Evolutionary conservation across 2,797 vertebrate species (phyloP), one percentile per base, ranked within the genome.

Genomic region (Pterois miles): DNA sequence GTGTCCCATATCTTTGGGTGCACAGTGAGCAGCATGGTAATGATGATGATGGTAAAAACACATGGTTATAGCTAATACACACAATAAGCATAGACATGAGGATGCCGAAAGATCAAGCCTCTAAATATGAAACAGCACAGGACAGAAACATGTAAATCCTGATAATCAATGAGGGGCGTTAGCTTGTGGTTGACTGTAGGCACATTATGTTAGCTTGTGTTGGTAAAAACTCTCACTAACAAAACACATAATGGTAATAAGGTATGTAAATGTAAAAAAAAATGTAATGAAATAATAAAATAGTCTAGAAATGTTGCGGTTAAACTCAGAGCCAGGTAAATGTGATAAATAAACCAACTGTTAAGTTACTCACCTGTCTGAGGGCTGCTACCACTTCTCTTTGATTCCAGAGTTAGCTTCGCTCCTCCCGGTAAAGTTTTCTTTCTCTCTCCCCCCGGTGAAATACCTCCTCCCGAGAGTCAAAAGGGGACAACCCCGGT

Each of bases 291-390:
- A 54, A 69, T 1, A 46, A 29, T 1, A n/a, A 20, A 58, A 29
- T 2, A 1, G 40, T 20, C 10, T 7, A 16, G 1, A 46, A 4
- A 13, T 10, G 27, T 10, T 20, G 40, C 8, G 1, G 0, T 34
- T 22, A n/a, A 40, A 23, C 22, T 31, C 12, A n/a, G n/a, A 1
- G 10, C 1, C 43, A 76, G 71, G 67, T 79, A 76, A 66, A 33
- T 18, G 53, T 48, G 73, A 20, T 7, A 48, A 48, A 48, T 14
- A 48, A 29, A 63, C 68, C 6, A 29, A 34, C 11, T 53, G 34
- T 36, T 67, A 5, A 58, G 25, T 8, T 7, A 29, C 92, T 91
- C 86, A 93, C 92, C 92, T 91, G 90, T 84, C 68, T 60, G 68
- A 20, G 10, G 72, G 66, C 68, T 69, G 67, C 56, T 23, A 3